A percentile compares a stretch with the other conserved stretches of the same genome.
phyloP scores from a whole-genome alignment of 1,140 invertebrate genomes.

The Bombyx mandarina region DNA sequence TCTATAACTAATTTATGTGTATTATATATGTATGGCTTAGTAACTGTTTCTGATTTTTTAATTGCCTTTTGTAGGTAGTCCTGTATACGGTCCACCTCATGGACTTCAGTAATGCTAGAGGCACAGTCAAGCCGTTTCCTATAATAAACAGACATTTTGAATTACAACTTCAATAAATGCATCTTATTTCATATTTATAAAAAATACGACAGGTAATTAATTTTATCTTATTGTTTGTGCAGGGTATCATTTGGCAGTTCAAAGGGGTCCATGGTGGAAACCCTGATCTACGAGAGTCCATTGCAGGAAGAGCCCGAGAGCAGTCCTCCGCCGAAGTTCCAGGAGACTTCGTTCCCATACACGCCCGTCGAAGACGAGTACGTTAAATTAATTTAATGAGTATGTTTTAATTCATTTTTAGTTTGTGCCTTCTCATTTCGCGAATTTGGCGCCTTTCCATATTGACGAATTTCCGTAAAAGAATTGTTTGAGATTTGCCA shows the following conservation, averaged over 20 bases:
- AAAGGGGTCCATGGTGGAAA: conserved; percentile 96
- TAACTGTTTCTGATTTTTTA: too few species aligned
- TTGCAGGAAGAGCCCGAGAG: conserved; percentile 79
- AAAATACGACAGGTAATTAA: too few species aligned
- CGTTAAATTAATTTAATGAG: conserved; percentile 59
- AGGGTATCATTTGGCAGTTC: conserved; percentile 94
- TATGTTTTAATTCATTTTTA: conserved; percentile 52
- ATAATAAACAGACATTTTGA: too few species aligned
- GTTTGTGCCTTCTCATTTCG: conserved; percentile 8
- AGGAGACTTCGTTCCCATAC: conserved; percentile 61
- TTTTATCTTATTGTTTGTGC: conserved; percentile 27
- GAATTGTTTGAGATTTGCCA: not conserved
- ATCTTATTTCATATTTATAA: too few species aligned
- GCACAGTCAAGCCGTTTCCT: too few species aligned
- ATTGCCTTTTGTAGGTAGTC: too few species aligned
- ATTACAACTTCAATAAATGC: too few species aligned
- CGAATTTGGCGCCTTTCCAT: not conserved
- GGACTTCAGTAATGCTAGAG: too few species aligned
- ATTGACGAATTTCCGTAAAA: not conserved
- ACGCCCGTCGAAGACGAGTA: conserved; percentile 73
- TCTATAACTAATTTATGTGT: too few species aligned
- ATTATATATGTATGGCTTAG: too few species aligned
- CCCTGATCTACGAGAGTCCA: conserved; percentile 89
- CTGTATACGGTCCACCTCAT: too few species aligned
- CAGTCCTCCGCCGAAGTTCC: conserved; percentile 50